Evolutionary conservation across 2,797 vertebrate species (phyloP).

Genomic region (Onychomys arenicola): DNA sequence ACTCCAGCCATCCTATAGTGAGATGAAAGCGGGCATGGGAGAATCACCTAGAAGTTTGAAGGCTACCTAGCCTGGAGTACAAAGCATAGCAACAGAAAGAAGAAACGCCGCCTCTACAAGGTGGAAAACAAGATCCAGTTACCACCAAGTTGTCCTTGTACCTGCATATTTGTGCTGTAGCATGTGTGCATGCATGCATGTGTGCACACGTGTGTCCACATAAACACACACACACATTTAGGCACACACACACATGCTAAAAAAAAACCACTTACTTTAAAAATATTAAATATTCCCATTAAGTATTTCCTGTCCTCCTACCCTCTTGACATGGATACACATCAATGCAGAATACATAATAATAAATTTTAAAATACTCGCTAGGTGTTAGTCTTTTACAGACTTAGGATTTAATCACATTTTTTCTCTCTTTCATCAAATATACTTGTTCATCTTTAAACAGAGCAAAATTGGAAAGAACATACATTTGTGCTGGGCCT

Average conservation of each 20-base stretch:
- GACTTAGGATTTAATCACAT: constrained; percentile 7
- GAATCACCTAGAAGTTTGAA: background rate
- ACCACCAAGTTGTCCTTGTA: background rate
- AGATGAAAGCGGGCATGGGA: background rate
- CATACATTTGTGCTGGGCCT: constrained; percentile 4
- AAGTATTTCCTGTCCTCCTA: background rate
- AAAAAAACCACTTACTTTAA: background rate
- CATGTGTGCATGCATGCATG: no score
- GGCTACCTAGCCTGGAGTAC: background rate
- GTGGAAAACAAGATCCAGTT: background rate
- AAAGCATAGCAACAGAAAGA: background rate
- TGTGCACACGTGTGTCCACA: background rate
- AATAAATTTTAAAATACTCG: background rate
- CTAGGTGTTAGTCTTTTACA: background rate
- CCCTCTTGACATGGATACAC: background rate
- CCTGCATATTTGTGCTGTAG: no score
- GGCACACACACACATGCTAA: background rate
- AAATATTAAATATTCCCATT: background rate
- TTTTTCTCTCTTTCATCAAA: background rate
- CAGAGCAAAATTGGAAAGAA: constrained; percentile 38
- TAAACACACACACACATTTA: no score
- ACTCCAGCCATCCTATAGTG: background rate
- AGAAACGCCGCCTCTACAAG: background rate
- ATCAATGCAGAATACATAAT: background rate
- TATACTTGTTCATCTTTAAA: constrained; percentile 51